These are phyloP conservation scores for Ruditapes philippinarum DNA, from an alignment of 1,140 invertebrate species.

Conservation along the genomic window DNA sequence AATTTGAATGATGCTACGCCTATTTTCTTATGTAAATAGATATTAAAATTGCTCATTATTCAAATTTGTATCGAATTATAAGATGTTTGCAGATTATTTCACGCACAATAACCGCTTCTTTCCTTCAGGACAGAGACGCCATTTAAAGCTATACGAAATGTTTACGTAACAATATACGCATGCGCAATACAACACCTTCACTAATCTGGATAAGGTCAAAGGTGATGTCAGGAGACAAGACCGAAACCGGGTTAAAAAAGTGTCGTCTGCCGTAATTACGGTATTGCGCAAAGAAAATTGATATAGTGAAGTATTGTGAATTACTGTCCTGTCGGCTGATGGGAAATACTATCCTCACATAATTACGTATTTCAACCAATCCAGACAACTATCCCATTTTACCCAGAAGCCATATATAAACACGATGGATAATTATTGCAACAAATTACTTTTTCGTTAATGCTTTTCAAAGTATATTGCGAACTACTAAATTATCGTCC, in stretches of 20 bases:
- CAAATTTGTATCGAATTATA: slow-evolving; percentile 19
- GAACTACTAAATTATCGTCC: no score
- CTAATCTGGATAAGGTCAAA: neutral
- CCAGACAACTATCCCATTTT: no score
- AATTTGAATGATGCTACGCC: neutral
- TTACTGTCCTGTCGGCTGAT: neutral
- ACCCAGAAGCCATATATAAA: no score
- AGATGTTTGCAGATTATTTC: slow-evolving; percentile 35
- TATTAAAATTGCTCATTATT: slow-evolving; percentile 23
- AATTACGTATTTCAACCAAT: no score
- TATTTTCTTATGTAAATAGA: slow-evolving; percentile 17
- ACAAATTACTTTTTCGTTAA: neutral
- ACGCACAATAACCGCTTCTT: slow-evolving; percentile 15
- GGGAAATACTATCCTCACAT: neutral
- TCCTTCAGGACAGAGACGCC: neutral
- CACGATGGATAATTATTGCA: neutral
- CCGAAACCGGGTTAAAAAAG: neutral
- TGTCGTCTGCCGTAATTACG: neutral
- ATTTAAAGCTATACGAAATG: neutral
- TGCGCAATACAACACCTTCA: slow-evolving; percentile 11
- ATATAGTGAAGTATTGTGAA: neutral
- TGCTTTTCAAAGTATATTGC: no score
- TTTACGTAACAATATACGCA: neutral
- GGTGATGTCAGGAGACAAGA: neutral
- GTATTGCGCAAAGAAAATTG: neutral